Conservation (phyloP, 2,113 vertebrate genomes). For the Cynoglossus semilaevis region DNA sequence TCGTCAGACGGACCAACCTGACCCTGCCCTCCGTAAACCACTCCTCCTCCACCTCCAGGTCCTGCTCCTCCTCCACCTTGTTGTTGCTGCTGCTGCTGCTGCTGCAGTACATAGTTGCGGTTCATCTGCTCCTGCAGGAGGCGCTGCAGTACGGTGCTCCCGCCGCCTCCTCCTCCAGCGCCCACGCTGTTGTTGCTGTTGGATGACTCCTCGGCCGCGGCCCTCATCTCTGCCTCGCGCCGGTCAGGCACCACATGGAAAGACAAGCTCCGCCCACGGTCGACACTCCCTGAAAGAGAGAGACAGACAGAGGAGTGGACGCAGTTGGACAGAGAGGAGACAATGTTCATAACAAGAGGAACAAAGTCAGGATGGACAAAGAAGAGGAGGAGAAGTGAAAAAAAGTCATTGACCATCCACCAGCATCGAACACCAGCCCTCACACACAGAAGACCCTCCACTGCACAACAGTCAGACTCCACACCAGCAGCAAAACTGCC, state of each 20-base stretch:
- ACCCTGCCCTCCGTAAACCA: slow-evolving; percentile 59
- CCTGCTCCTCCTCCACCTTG: slow-evolving; percentile 68
- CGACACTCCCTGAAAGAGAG: slow-evolving; percentile 78
- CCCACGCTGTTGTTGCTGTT: slow-evolving; percentile 77
- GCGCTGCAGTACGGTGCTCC: slow-evolving; percentile 89
- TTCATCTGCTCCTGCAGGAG: slow-evolving; percentile 98
- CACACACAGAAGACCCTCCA: too few relatives aligned
- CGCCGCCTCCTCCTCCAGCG: slow-evolving; percentile 77
- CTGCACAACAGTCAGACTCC: too few relatives aligned
- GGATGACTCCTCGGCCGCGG: slow-evolving; percentile 86
- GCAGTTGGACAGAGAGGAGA: not conserved
- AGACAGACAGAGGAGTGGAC: slow-evolving; percentile 2
- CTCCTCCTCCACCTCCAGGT: slow-evolving; percentile 45
- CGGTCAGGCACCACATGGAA: slow-evolving; percentile 82
- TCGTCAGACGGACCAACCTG: slow-evolving; percentile 80
- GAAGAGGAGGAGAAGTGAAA: too few relatives aligned
- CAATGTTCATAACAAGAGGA: not conserved
- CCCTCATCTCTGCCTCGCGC: slow-evolving; percentile 89
- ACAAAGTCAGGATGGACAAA: not conserved
- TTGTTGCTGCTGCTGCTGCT: slow-evolving; percentile 62
- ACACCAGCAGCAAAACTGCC: too few relatives aligned
- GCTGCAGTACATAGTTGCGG: slow-evolving; percentile 84
- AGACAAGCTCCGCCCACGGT: slow-evolving; percentile 79
- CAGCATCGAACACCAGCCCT: too few relatives aligned
- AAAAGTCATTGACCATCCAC: too few relatives aligned